Evolutionary conservation across 2,113 vertebrate genomes (phyloP).

Genomic region (Cygnus atratus): DNA sequence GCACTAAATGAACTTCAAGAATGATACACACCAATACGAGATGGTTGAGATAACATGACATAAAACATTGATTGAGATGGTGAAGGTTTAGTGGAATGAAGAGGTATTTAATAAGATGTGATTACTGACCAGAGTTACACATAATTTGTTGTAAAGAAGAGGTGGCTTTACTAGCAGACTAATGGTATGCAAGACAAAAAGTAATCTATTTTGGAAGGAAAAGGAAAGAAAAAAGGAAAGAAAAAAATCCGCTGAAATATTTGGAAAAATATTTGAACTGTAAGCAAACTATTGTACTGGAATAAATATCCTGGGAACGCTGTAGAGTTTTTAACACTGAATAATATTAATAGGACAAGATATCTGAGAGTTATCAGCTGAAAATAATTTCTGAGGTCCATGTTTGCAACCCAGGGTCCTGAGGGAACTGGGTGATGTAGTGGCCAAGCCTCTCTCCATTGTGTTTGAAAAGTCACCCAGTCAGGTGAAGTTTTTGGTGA

Average conservation of each 20-base stretch:
- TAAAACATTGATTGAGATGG: not conserved
- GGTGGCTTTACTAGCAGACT: not conserved
- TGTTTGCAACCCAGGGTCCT: not conserved
- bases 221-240: too few relatives aligned
- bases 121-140: not conserved
- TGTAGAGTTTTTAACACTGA: not conserved
- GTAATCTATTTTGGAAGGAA: not conserved
- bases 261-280: not conserved
- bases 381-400: not conserved
- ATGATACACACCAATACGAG: fast-evolving
- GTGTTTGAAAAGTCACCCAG: too few relatives aligned
- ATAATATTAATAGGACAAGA: not conserved
- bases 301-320: not conserved
- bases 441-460: too few relatives aligned
- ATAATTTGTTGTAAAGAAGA: not conserved
- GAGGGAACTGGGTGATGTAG: too few relatives aligned
- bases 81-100: not conserved
- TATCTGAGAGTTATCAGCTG: not conserved
- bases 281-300: not conserved
- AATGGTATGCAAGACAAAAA: not conserved
- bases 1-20: not conserved
- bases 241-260: not conserved
- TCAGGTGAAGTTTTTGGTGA: too few relatives aligned
- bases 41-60: not conserved
- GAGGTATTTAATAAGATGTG: not conserved